phyloP scores from a whole-genome alignment of 2,888 invertebrate species.

The Plemyria rubiginata region DNA sequence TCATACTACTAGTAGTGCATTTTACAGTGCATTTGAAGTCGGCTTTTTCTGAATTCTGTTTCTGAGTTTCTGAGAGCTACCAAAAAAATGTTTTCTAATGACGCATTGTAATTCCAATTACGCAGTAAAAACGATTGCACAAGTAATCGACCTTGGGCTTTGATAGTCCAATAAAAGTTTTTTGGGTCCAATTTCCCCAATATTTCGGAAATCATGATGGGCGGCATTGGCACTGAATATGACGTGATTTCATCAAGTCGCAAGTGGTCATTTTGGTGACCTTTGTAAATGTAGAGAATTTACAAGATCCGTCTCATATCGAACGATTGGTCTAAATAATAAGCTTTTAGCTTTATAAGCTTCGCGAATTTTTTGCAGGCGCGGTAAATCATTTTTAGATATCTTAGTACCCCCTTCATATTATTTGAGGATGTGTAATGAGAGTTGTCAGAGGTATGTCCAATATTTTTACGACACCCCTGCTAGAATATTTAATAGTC shows the following conservation, averaged over 20 bases:
- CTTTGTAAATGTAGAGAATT: conserved; percentile 65
- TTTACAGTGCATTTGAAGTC: too few relatives aligned
- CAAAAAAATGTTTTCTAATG: too few relatives aligned
- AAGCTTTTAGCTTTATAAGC: conserved; percentile 27
- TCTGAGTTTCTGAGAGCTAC: too few relatives aligned
- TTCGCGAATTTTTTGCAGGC: too few relatives aligned
- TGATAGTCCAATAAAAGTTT: background rate
- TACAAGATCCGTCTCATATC: conserved; percentile 74
- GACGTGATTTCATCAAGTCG: conserved; percentile 58
- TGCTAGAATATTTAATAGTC: too few relatives aligned
- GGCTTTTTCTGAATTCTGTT: too few relatives aligned
- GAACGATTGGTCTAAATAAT: conserved; percentile 50
- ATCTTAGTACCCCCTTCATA: too few relatives aligned
- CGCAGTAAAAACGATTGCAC: background rate
- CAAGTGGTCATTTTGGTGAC: conserved; percentile 59
- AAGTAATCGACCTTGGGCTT: background rate
- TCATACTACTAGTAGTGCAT: too few relatives aligned
- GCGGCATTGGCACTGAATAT: conserved; percentile 41
- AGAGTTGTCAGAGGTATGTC: too few relatives aligned
- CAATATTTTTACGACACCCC: too few relatives aligned
- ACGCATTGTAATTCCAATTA: background rate
- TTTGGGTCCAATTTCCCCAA: conserved; percentile 7
- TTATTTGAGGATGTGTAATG: too few relatives aligned
- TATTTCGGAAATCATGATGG: conserved; percentile 31
- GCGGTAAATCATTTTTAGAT: too few relatives aligned